Percentiles rank a stretch among this genome's conserved stretches.
These are phyloP conservation scores for Galago senegalensis DNA, from an alignment of 2,797 vertebrate genomes.

Conservation along the genomic window DNA sequence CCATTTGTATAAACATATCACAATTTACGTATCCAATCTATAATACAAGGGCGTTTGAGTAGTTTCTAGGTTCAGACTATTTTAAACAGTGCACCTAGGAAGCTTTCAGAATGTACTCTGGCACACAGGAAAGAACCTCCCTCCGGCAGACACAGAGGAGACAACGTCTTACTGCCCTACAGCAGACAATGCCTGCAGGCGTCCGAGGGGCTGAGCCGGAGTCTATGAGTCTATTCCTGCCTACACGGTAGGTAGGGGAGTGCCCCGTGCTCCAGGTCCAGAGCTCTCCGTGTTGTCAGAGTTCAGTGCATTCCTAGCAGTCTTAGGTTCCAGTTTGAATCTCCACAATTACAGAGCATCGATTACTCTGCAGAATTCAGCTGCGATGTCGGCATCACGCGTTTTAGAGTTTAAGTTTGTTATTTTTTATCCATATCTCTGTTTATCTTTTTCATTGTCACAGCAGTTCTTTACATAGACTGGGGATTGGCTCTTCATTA, in stretches of 20 bases:
- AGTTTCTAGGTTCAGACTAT: neutral
- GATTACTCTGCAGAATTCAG: neutral
- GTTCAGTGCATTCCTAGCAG: neutral
- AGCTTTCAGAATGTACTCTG: neutral
- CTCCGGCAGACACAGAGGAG: too few species aligned
- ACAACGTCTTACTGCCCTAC: neutral
- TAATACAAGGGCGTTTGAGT: neutral
- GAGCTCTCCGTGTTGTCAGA: neutral
- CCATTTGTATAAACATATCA: too few species aligned
- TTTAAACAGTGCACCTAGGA: neutral
- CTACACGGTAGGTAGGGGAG: too few species aligned
- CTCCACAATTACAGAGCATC: neutral
- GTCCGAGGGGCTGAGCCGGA: too few species aligned
- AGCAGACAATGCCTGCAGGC: too few species aligned
- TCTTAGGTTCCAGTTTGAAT: neutral
- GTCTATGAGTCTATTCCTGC: too few species aligned
- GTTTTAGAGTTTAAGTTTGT: neutral
- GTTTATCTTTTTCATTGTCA: neutral
- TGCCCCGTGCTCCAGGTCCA: accelerated
- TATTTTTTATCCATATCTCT: neutral
- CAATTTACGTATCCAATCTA: neutral
- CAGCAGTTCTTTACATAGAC: neutral
- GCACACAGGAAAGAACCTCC: neutral
- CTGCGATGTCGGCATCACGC: neutral
- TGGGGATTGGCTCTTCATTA: neutral